Evolutionary conservation across 2,888 invertebrate genomes (phyloP).

Genomic region (Dusona sp.): DNA sequence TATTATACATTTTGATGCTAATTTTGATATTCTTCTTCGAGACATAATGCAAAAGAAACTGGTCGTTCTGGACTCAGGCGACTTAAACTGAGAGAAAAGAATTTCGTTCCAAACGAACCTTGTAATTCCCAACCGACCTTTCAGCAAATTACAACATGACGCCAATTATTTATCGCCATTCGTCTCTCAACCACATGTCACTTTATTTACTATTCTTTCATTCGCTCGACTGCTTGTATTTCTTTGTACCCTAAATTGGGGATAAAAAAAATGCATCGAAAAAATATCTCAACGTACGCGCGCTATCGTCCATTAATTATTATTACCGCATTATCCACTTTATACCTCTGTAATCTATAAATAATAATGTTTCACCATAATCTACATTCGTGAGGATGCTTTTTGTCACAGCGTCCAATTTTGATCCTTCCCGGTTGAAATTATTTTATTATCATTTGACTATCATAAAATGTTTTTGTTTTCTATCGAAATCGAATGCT

Average conservation of each 20-base stretch:
- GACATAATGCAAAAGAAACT: slow-evolving; percentile 52
- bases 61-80: slow-evolving; percentile 64
- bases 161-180: slow-evolving; percentile 38
- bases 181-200: slow-evolving; percentile 4
- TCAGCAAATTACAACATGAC: slow-evolving; percentile 49
- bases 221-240: slow-evolving; percentile 18
- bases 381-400: not conserved
- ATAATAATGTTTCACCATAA: not conserved
- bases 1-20: slow-evolving; percentile 64
- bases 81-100: not conserved
- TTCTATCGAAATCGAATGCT: too few species aligned
- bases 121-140: slow-evolving; percentile 50
- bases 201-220: slow-evolving; percentile 44
- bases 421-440: not conserved
- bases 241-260: not conserved
- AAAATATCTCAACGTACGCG: not conserved
- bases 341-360: not conserved
- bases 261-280: not conserved
- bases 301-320: not conserved
- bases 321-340: slow-evolving; percentile 9
- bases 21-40: slow-evolving; percentile 43
- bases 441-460: not conserved
- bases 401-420: not conserved
- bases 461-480: too few species aligned
- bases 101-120: slow-evolving; percentile 41